phyloP scores from a whole-genome alignment of 1,140 invertebrate species.

The Sitobion miscanthi region DNA sequence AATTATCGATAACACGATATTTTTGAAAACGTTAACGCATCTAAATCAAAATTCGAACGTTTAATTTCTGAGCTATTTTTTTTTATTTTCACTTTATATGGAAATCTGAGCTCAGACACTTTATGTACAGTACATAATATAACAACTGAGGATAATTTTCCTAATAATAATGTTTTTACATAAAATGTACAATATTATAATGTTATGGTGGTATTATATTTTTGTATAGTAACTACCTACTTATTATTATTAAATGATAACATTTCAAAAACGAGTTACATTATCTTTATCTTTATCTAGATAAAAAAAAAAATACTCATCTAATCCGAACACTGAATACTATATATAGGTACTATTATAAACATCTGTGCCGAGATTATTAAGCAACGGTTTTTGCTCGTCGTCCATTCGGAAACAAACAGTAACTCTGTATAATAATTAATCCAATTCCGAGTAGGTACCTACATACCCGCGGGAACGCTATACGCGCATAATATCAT shows the following conservation, averaged over 20 bases:
- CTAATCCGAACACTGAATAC: too few species aligned
- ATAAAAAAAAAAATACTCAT: too few species aligned
- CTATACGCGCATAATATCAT: background rate
- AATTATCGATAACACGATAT: background rate
- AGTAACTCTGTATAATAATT: background rate
- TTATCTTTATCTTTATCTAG: too few species aligned
- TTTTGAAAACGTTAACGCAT: background rate
- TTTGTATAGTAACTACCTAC: too few species aligned
- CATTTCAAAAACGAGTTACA: too few species aligned
- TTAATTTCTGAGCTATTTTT: background rate
- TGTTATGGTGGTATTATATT: background rate
- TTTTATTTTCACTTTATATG: too few species aligned
- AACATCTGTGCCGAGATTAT: background rate
- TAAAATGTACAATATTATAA: background rate
- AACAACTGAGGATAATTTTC: background rate
- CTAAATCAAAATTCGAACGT: background rate
- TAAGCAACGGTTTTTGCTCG: background rate
- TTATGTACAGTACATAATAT: too few species aligned
- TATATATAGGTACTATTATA: too few species aligned
- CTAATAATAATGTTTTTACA: background rate
- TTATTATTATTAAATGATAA: too few species aligned
- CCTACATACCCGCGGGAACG: background rate
- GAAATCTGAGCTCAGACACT: too few species aligned
- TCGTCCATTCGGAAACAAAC: background rate
- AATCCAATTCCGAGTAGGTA: background rate